phyloP scores from a whole-genome alignment of 1,140 invertebrate genomes.

The Tetragonula clypearis region DNA sequence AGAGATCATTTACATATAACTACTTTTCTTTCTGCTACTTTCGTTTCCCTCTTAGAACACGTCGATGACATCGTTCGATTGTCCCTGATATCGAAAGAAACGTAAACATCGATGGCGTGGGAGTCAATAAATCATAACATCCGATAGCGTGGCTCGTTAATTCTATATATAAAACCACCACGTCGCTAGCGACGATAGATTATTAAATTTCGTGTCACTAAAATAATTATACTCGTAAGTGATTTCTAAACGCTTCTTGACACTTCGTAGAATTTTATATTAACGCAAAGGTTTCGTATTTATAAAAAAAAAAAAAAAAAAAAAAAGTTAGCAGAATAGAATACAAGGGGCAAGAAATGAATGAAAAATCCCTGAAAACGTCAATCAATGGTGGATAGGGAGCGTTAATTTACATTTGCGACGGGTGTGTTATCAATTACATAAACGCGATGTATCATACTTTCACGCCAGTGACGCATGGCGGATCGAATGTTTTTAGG shows the following conservation, averaged over 20 bases:
- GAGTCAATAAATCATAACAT: not conserved
- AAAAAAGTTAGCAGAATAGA: too few relatives aligned
- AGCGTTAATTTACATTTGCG: conserved; percentile 29
- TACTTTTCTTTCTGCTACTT: not conserved
- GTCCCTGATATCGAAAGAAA: not conserved
- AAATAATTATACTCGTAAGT: not conserved
- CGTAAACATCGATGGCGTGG: conserved; percentile 24
- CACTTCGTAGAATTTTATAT: not conserved
- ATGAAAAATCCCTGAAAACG: not conserved
- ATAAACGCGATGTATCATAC: conserved; percentile 28
- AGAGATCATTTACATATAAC: not conserved
- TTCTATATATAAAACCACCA: not conserved
- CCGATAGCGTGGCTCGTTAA: not conserved
- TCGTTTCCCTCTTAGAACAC: not conserved
- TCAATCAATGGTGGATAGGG: not conserved
- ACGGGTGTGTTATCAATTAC: conserved; percentile 30
- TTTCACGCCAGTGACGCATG: conserved; percentile 29
- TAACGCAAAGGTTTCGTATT: not conserved
- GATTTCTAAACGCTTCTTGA: not conserved
- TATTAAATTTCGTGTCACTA: too few relatives aligned
- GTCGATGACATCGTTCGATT: not conserved
- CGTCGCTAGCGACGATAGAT: too few relatives aligned
- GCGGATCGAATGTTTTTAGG: conserved; percentile 41
- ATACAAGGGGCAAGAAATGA: not conserved
- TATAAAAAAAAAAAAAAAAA: too few relatives aligned